A percentile compares a stretch with the other conserved stretches of the same genome.
Conservation (phyloP, 2,888 invertebrate genomes). For the Glaucopsyche alexis region DNA sequence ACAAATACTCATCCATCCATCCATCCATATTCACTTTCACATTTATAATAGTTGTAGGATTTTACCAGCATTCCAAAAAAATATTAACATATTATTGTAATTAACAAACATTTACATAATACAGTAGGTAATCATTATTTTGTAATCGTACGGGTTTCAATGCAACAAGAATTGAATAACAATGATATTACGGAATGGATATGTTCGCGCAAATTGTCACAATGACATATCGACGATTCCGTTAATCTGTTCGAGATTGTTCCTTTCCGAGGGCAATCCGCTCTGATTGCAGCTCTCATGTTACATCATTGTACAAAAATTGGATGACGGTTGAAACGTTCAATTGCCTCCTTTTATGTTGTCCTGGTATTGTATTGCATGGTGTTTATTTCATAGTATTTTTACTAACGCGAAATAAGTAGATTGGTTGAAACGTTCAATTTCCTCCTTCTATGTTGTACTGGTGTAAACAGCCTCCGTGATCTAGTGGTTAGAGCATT, state of each 20-base stretch:
- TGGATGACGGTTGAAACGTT: slow-evolving; percentile 28
- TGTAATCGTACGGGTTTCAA: neutral
- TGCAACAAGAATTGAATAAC: slow-evolving; percentile 10
- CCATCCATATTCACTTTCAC: no score
- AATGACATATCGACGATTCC: slow-evolving; percentile 50
- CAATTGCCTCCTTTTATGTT: neutral
- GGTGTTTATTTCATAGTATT: neutral
- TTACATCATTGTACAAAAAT: slow-evolving; percentile 42
- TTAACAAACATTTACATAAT: no score
- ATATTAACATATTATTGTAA: no score
- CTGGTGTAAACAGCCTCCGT: no score
- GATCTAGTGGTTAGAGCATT: no score
- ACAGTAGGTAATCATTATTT: no score
- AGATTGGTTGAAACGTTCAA: no score
- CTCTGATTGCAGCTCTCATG: slow-evolving; percentile 45
- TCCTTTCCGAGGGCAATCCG: slow-evolving; percentile 51
- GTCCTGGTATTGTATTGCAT: neutral
- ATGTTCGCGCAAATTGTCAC: slow-evolving; percentile 56
- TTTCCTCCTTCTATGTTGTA: no score
- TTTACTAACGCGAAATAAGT: neutral
- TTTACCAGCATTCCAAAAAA: no score
- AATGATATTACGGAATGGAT: slow-evolving; percentile 44
- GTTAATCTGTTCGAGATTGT: slow-evolving; percentile 58
- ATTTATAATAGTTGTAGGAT: no score
- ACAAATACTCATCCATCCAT: no score